Conservation (phyloP, 2,888 invertebrate species). For the Habroteleia sp. region DNA sequence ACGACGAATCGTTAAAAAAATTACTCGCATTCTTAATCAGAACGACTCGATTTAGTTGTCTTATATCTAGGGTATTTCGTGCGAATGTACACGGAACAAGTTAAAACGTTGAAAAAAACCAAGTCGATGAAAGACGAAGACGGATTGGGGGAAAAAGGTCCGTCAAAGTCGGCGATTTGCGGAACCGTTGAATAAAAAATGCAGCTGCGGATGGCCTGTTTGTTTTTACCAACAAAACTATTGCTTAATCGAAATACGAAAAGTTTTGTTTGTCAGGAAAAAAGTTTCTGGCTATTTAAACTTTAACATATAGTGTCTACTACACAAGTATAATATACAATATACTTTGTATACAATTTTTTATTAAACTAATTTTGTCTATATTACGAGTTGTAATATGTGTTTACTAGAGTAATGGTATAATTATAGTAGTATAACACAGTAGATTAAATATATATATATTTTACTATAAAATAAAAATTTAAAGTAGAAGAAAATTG, state of each 20-base stretch:
- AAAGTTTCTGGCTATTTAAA: conserved; percentile 1
- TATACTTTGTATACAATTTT: too few species aligned
- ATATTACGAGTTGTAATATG: too few species aligned
- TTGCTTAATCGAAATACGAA: conserved; percentile 9
- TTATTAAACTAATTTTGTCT: too few species aligned
- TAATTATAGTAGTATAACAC: too few species aligned
- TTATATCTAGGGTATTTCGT: conserved; percentile 29
- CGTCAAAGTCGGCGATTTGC: conserved; percentile 49
- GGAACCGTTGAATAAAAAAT: conserved; percentile 51
- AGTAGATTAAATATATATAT: too few species aligned
- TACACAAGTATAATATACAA: not conserved
- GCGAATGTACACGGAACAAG: conserved; percentile 29
- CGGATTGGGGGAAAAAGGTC: conserved; percentile 31
- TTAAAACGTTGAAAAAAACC: conserved; percentile 15
- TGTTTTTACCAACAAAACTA: conserved; percentile 9
- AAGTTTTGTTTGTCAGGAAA: conserved; percentile 5
- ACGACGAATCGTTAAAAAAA: conserved; percentile 10
- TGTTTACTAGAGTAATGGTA: too few species aligned
- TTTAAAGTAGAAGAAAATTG: too few species aligned
- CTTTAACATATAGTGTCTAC: not conserved
- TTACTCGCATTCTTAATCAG: conserved; percentile 24
- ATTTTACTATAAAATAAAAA: too few species aligned
- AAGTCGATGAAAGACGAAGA: conserved; percentile 25
- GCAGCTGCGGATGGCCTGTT: not conserved
- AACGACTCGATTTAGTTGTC: conserved; percentile 39